Conservation (phyloP, 2,797 vertebrate species). For the Mus spretus region DNA sequence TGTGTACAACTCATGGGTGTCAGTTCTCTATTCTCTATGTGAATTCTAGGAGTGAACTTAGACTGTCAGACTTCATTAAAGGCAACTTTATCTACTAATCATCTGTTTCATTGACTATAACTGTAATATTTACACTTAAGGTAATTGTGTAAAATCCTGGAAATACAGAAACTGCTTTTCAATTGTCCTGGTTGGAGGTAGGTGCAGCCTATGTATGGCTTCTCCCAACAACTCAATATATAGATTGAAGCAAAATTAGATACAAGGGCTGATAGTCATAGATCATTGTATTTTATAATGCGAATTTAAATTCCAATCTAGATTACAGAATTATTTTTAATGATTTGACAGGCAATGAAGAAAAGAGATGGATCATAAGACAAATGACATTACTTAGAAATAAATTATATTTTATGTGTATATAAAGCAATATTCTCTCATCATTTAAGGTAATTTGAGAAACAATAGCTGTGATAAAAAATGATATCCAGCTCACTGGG, state of each 20-base stretch:
- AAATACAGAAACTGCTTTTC: not conserved
- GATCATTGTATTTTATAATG: not conserved
- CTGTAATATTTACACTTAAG: not conserved
- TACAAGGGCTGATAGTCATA: not conserved
- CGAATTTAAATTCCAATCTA: slow-evolving; percentile 8
- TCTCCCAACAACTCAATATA: not conserved
- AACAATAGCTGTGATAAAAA: slow-evolving; percentile 50
- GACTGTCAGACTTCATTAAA: not conserved
- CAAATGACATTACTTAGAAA: slow-evolving; percentile 2
- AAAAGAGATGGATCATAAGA: slow-evolving; percentile 2
- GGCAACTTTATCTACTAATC: not conserved
- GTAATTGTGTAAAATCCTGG: not conserved
- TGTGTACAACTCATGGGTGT: not conserved
- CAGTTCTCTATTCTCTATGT: not conserved
- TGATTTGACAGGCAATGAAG: not conserved
- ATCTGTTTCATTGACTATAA: not conserved
- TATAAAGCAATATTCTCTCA: slow-evolving; percentile 31
- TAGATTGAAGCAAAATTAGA: not conserved
- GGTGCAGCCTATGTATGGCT: fast-evolving
- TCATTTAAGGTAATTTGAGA: slow-evolving; percentile 62
- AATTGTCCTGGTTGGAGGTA: not conserved
- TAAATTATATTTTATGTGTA: slow-evolving; percentile 64
- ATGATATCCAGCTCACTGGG: slow-evolving; percentile 30
- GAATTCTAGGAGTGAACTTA: not conserved
- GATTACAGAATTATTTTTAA: not conserved